Conservation (phyloP, 2,113 vertebrate genomes). For the Sprattus sprattus region DNA sequence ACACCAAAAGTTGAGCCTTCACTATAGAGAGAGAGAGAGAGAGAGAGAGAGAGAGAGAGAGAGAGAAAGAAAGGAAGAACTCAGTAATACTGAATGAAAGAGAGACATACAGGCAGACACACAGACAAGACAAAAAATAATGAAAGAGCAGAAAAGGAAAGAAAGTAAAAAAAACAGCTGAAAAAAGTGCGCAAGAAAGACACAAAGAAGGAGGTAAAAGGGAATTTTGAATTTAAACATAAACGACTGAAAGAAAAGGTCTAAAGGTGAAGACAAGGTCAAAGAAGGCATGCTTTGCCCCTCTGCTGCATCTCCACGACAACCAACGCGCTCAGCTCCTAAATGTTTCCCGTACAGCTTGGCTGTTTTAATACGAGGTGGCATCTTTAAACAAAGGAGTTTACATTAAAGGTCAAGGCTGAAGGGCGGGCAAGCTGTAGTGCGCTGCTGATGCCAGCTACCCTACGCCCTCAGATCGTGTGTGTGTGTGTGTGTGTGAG, state of each 20-base stretch:
- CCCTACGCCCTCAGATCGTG: slow-evolving; percentile 7
- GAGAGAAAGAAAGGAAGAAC: no score
- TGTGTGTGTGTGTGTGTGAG: slow-evolving; percentile 30
- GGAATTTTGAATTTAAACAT: slow-evolving; percentile 53
- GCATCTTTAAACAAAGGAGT: slow-evolving; percentile 69
- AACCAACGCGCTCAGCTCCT: slow-evolving; percentile 55
- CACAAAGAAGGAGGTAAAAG: slow-evolving; percentile 37
- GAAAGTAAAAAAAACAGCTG: neutral
- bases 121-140: no score
- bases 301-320: slow-evolving; percentile 18
- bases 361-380: slow-evolving; percentile 61
- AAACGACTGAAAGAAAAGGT: slow-evolving; percentile 66
- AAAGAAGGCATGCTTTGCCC: slow-evolving; percentile 37
- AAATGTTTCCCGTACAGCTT: slow-evolving; percentile 52
- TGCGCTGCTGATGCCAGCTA: slow-evolving; percentile 38
- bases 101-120: no score
- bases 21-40: neutral
- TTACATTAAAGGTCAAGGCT: slow-evolving; percentile 69
- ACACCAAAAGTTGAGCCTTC: neutral
- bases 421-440: slow-evolving; percentile 40
- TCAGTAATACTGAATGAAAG: no score
- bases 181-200: neutral
- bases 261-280: slow-evolving; percentile 59
- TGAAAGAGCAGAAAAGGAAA: no score
- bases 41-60: neutral